Conservation (phyloP, 2,888 invertebrate species). For the Pterostichus niger region DNA sequence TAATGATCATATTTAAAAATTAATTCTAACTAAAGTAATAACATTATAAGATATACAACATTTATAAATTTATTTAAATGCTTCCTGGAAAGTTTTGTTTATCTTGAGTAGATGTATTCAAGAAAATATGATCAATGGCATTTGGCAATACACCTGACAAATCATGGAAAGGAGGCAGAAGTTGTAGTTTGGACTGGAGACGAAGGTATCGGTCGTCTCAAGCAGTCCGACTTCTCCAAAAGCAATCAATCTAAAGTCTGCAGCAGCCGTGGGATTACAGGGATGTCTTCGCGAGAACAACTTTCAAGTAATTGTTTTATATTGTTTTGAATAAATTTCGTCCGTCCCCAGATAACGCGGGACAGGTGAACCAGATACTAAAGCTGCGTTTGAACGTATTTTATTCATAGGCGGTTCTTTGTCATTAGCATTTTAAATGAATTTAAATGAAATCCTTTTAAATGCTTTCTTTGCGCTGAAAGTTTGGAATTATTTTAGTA, state of each 20-base stretch:
- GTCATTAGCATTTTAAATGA: slow-evolving; percentile 74
- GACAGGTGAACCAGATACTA: slow-evolving; percentile 65
- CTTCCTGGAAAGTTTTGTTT: neutral
- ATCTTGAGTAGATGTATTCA: neutral
- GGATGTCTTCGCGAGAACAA: slow-evolving; percentile 64
- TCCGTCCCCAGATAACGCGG: slow-evolving; percentile 56
- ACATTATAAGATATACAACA: too few species aligned
- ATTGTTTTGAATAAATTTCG: slow-evolving; percentile 66
- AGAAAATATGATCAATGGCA: neutral
- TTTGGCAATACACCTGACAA: slow-evolving; percentile 13
- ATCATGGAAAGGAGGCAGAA: neutral
- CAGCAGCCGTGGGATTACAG: slow-evolving; percentile 63
- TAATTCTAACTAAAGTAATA: too few species aligned
- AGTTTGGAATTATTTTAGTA: slow-evolving; percentile 65
- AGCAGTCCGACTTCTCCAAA: slow-evolving; percentile 45
- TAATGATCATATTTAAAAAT: too few species aligned
- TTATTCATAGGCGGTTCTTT: slow-evolving; percentile 73
- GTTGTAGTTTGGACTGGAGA: slow-evolving; percentile 4
- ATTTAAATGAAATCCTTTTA: slow-evolving; percentile 73
- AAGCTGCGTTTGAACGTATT: slow-evolving; percentile 68
- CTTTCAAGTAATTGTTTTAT: slow-evolving; percentile 66
- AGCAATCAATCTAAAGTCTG: slow-evolving; percentile 62
- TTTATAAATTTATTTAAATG: too few species aligned
- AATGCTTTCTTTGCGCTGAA: slow-evolving; percentile 63
- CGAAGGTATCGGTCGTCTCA: slow-evolving; percentile 23